Conservation (phyloP, 2,888 invertebrate species). For the Gonocerus acuteangulatus region DNA sequence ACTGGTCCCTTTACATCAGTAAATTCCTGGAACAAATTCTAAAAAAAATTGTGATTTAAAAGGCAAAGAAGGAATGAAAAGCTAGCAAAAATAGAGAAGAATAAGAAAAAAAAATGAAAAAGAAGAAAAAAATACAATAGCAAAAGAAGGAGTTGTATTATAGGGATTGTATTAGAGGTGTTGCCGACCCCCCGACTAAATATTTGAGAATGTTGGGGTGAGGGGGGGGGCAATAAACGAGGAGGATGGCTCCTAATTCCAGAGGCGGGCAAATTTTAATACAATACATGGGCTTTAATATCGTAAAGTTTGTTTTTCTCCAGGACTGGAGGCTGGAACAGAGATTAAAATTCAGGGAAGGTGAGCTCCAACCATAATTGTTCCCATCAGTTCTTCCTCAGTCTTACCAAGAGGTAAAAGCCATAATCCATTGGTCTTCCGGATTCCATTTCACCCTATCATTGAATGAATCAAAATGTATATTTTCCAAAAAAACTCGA, state of each 20-base stretch:
- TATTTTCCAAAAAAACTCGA: too few species aligned
- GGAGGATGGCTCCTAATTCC: background rate
- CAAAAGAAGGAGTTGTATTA: conserved; percentile 1
- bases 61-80: background rate
- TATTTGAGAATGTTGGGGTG: background rate
- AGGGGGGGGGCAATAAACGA: background rate
- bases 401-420: too few species aligned
- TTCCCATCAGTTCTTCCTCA: background rate
- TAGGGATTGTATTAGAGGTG: background rate
- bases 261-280: background rate
- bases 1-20: too few species aligned
- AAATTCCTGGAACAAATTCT: too few species aligned
- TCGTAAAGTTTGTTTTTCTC: conserved; percentile 1
- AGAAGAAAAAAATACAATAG: background rate
- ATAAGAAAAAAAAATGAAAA: background rate
- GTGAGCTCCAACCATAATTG: background rate
- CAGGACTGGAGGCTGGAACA: background rate
- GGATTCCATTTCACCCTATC: too few species aligned
- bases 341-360: background rate
- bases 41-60: too few species aligned
- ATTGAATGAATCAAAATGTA: too few species aligned
- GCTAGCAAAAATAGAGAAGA: background rate
- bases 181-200: background rate
- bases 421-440: too few species aligned
- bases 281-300: background rate